Evolutionary conservation across 2,888 invertebrate genomes (phyloP), one percentile per base, ranked within the genome.

Genomic region (Ptychoptera albimana): DNA sequence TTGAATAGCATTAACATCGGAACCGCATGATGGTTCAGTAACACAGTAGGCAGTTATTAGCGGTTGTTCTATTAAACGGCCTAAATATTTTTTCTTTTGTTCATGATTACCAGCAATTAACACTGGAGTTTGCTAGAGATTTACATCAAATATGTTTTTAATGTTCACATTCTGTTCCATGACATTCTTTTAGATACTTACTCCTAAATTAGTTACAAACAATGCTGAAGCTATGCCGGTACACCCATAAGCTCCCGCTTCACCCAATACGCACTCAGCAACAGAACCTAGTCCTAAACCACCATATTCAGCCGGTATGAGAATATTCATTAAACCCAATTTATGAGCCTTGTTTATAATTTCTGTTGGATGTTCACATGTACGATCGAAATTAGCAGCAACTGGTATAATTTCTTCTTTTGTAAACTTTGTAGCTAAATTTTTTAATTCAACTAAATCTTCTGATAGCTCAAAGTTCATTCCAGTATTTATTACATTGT

Each of bases 21-120:
- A 96, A 1, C 97, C 97, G 1, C 92, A 91, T 1, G 83, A 84
- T 1, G 97, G 96, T 61, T 97, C 97, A 0, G 96, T 96, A 15
- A 97, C 96, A 60, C 88, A 77, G 58, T 94, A 97, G 0, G 93
- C 91, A 56, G 91, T 89, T 48, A 93, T 80, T 14, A 94, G 56
- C 0, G 93, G 93, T 58, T 93, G 91, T 40, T 92, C 92, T 36
- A 87, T 67, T 55, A 93, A 70, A 50, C 94, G 75, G 8, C 92
- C 91, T 15, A 97, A 72, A 61, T 93, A 97, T 61, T 94, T 92
- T 62, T 92, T 92, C 64, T 96, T 82, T 60, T 94, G 92, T 53
- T 82, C 89, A 53, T 82, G 76, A 57, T 73, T 92, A 37, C 91
- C 65, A 0, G 61, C 55, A 16, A 65, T 40, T 32, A 66, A 54